These are phyloP conservation scores for Paralichthys olivaceus DNA, from an alignment of 2,113 vertebrate species.

Conservation along the genomic window DNA sequence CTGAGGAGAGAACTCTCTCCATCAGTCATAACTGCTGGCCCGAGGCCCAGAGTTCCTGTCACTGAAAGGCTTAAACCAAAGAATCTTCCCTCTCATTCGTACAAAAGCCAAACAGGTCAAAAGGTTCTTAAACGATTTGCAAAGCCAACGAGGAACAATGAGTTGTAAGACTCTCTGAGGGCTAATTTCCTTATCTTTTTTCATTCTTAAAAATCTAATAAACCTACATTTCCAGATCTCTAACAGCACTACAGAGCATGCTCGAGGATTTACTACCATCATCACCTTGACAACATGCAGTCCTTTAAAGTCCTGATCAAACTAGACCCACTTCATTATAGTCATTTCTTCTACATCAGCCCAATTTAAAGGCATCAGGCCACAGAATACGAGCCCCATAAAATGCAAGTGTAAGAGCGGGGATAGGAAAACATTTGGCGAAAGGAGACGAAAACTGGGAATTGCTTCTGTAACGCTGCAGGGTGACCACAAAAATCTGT, in stretches of 20 bases:
- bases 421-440: conserved; percentile 74
- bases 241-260: conserved; percentile 21
- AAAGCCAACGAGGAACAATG: conserved; percentile 85
- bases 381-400: conserved; percentile 51
- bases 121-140: conserved; percentile 94
- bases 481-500: conserved; percentile 81
- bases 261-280: conserved; percentile 22
- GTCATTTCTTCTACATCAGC: conserved; percentile 45
- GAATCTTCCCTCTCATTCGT: conserved; percentile 92
- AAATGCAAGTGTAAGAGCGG: conserved; percentile 65
- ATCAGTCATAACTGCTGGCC: conserved; percentile 90
- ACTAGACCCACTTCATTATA: conserved; percentile 27
- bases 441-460: conserved; percentile 67
- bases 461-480: conserved; percentile 70
- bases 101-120: conserved; percentile 94
- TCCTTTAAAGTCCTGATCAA: neutral
- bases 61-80: conserved; percentile 93
- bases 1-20: conserved; percentile 90
- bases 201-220: conserved; percentile 20
- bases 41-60: conserved; percentile 90
- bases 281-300: conserved; percentile 12
- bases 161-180: conserved; percentile 23
- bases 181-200: conserved; percentile 6
- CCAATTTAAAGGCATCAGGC: conserved; percentile 40
- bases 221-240: conserved; percentile 9